Evolutionary conservation across 2,113 vertebrate genomes (phyloP), one percentile per base, ranked within the genome.

Genomic region (Platichthys flesus): DNA sequence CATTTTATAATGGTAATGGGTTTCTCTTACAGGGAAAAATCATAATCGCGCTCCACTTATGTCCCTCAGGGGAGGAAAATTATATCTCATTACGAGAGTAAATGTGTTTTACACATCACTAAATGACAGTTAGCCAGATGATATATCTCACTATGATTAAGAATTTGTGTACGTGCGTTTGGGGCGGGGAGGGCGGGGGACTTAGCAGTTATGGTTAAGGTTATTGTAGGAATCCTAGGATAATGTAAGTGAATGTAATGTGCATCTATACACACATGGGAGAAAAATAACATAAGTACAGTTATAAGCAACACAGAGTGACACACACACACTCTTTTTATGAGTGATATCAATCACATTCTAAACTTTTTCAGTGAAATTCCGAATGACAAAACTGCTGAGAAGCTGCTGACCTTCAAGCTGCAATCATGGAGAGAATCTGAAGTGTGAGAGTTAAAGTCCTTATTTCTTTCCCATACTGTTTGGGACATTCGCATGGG

Each of bases 1-100:
- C 35, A 67, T 66, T 81, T 60, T n/a, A 47, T 52, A 13, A 62
- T 15, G 23, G 18, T 71, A 67, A 71, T 81, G 67, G 54, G 54
- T 76, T 81, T 71, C 67, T 81, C 79, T 76, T 81, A 28, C 28
- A 70, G 26, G 71, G 61, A 66, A 76, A 81, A 81, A 42, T 67
- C 61, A 65, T 71, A 74, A 81, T 81, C 23, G 31, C 47, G 70
- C 63, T 45, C 23, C 71, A 69, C 51, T 74, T 70, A 70, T 54
- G 60, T 45, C 67, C 59, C 78, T 65, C 67, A 21, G 45, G 14
- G 45, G 72, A 81, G 72, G 79, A 56, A 54, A 81, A 71, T 81
- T 24, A 75, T 59, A 37, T 81, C 69, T 58, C 40, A 58, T 52
- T 51, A 59, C 20, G 31, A 1, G 5, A 47, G 40, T 81, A 51